These are phyloP conservation scores for Plotosus lineatus DNA, from an alignment of 2,113 vertebrate genomes.

Conservation along the genomic window DNA sequence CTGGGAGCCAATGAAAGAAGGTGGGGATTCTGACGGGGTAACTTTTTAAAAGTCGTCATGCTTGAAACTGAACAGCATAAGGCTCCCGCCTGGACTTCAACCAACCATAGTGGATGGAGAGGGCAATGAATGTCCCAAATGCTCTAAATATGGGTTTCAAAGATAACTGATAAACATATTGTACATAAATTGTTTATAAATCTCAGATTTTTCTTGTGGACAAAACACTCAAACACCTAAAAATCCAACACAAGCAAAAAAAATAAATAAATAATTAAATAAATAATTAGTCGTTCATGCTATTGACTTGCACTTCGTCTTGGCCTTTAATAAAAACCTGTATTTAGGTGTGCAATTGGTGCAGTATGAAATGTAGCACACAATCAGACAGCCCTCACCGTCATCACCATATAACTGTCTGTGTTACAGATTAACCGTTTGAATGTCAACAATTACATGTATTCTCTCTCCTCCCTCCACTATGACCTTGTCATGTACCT, in stretches of 20 bases:
- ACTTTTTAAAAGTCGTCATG: constrained; percentile 45
- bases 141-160: constrained; percentile 14
- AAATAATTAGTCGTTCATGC: neutral
- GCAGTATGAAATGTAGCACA: neutral
- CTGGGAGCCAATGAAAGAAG: constrained; percentile 67
- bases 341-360: constrained; percentile 14
- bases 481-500: constrained; percentile 87
- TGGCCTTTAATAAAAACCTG: neutral
- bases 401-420: neutral
- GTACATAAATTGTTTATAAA: constrained; percentile 4
- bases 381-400: neutral
- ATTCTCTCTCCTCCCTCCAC: constrained; percentile 66
- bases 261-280: no score
- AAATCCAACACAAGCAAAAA: neutral
- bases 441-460: constrained; percentile 44
- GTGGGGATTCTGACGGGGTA: constrained; percentile 31
- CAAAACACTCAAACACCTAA: neutral
- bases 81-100: constrained; percentile 74
- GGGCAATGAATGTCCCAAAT: neutral
- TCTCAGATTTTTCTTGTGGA: neutral
- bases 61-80: constrained; percentile 53
- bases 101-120: constrained; percentile 70
- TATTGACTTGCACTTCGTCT: constrained; percentile 18
- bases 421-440: constrained; percentile 9
- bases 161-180: neutral